Evolutionary conservation across 2,113 vertebrate species (phyloP), one percentile per base, ranked within the genome.

Genomic region (Seriola quinqueradiata): DNA sequence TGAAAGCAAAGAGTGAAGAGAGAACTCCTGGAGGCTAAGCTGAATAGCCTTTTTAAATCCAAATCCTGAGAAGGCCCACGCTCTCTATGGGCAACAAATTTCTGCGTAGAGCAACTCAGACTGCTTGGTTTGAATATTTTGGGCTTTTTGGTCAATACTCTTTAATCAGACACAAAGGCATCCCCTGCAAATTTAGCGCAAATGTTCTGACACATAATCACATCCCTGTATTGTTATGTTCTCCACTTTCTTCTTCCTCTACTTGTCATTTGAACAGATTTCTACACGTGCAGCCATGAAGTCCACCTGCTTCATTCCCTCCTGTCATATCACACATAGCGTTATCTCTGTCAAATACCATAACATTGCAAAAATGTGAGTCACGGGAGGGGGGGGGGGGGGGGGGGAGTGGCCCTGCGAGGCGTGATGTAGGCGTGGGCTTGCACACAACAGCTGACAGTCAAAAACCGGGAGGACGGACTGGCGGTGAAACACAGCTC

Each of bases 11-110:
- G 46, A 74, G 59, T 19, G 55, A 73, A 14, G 72, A 61, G 81
- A 86, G 81, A 86, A 87, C 79, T 88, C 83, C 82, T 82, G 72
- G 81, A 88, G 87, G 72, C 73, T 74, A 17, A 38, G 11, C 32
- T 85, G 83, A 90, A 87, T 71, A 79, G 74, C 28, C 83, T 67
- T 85, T 86, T 87, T 79, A 76, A 77, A 57, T 28, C 76, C 52
- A 68, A 72, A 83, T 77, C 84, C 77, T 66, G 50, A 75, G 77
- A 77, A 85, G 77, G 55, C 58, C 7, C 67, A 25, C 48, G 3
- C 74, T 87, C 69, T 81, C 76, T 75, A 44, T 38, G 59, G 75
- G 74, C 65, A 52, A 70, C 79, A 85, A 28, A 84, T 82, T 48
- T 73, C n/a, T 2, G 3, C 17, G 50, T 14, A 40, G 64, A 74